Evolutionary conservation across 53 echinoderm and acorn worm species (phyloP).

Genomic region (Holothuria scabra): DNA sequence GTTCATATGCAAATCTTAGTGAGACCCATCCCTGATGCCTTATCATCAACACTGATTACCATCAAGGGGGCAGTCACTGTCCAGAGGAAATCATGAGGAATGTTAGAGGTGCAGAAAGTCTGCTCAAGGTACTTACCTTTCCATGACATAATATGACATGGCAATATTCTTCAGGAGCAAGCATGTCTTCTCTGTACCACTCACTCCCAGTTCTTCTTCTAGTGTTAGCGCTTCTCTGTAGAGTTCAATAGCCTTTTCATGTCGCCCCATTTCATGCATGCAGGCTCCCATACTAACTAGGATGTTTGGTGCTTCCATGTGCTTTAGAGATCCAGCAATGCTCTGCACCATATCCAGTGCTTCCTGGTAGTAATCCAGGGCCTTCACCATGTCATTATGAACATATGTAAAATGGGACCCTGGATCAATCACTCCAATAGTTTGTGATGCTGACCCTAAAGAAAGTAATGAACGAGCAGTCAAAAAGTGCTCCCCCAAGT

Average conservation of each 20-base stretch:
- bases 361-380: conserved; percentile 73
- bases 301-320: conserved; percentile 75
- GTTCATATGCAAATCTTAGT: no score
- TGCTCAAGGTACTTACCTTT: conserved; percentile 57
- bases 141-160: conserved; percentile 83
- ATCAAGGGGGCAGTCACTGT: no score
- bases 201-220: conserved; percentile 68
- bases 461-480: conserved; percentile 70
- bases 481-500: conserved; percentile 76
- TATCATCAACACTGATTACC: no score
- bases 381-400: conserved; percentile 71
- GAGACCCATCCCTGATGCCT: no score
- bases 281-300: conserved; percentile 86
- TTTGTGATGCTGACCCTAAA: conserved; percentile 69
- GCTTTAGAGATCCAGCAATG: conserved; percentile 72
- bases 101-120: no score
- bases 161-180: conserved; percentile 88
- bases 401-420: conserved; percentile 53
- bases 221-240: conserved; percentile 77
- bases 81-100: no score
- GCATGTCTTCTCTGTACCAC: conserved; percentile 73
- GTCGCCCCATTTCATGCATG: conserved; percentile 82
- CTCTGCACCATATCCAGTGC: conserved; percentile 71
- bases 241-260: conserved; percentile 68
- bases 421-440: conserved; percentile 67